Percentiles rank a stretch among this genome's conserved stretches.
phyloP scores from a whole-genome alignment of 2,888 invertebrate genomes.

The Xestia c-nigrum region DNA sequence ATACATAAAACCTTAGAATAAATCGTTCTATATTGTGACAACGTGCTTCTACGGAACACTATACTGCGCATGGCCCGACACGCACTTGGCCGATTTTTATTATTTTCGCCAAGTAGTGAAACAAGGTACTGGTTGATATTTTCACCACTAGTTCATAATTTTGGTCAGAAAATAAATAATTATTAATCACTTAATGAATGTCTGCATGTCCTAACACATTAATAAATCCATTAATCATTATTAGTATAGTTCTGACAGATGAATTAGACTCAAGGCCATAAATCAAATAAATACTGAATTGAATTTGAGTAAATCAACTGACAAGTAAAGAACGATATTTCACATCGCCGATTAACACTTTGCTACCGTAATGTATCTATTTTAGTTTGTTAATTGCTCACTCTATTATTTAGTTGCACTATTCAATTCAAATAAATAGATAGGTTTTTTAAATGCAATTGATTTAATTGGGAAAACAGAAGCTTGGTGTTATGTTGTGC shows the following conservation, averaged over 20 bases:
- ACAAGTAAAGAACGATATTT: slow-evolving; percentile 40
- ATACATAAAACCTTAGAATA: too few species aligned
- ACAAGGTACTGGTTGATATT: not conserved
- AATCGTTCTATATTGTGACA: too few species aligned
- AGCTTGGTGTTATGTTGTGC: too few species aligned
- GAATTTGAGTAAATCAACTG: slow-evolving; percentile 32
- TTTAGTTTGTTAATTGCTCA: not conserved
- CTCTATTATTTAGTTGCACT: not conserved
- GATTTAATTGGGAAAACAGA: too few species aligned
- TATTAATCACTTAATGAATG: slow-evolving; percentile 17
- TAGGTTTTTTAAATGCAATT: not conserved
- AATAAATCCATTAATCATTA: slow-evolving; percentile 44
- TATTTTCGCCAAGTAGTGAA: not conserved
- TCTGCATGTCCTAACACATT: slow-evolving; percentile 40
- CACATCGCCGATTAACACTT: slow-evolving; percentile 6
- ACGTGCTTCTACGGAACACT: too few species aligned
- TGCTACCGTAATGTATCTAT: slow-evolving; percentile 7
- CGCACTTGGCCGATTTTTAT: too few species aligned
- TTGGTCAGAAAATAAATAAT: slow-evolving; percentile 23
- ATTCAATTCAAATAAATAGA: not conserved
- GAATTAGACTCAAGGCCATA: slow-evolving; percentile 43
- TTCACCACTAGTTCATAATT: not conserved
- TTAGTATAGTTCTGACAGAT: slow-evolving; percentile 24
- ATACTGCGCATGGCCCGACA: too few species aligned
- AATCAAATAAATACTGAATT: slow-evolving; percentile 50